These are phyloP conservation scores for Schizaphis graminum DNA, from an alignment of 2,888 invertebrate genomes.

Conservation along the genomic window DNA sequence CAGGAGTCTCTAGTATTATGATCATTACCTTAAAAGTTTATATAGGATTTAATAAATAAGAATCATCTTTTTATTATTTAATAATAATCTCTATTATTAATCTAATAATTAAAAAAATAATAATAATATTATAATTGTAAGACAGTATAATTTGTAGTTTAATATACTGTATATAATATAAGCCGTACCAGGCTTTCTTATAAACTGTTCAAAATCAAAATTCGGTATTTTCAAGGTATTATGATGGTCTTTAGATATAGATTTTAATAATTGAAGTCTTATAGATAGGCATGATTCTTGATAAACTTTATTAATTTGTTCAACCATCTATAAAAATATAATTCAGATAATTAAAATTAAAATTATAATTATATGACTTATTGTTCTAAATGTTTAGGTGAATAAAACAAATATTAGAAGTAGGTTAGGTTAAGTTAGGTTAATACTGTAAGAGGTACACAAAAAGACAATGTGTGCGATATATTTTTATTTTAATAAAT, in stretches of 20 bases:
- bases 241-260: background rate
- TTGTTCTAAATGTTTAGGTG: background rate
- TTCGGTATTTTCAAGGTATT: slow-evolving; percentile 1
- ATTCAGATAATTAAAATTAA: background rate
- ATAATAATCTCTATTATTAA: too few species aligned
- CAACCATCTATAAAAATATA: slow-evolving; percentile 10
- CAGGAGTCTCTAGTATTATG: too few species aligned
- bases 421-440: too few species aligned
- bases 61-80: too few species aligned
- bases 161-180: too few species aligned
- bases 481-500: too few species aligned
- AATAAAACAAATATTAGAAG: background rate
- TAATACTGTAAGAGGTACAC: background rate
- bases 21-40: too few species aligned
- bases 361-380: background rate
- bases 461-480: too few species aligned
- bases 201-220: background rate
- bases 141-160: too few species aligned
- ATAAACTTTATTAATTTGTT: slow-evolving; percentile 16
- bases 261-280: background rate
- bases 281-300: background rate
- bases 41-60: too few species aligned
- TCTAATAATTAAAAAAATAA: too few species aligned
- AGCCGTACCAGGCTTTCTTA: background rate
- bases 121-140: too few species aligned